Evolutionary conservation across 2,113 vertebrate species (phyloP), one percentile per base, ranked within the genome.

Genomic region (Silurus asotus): DNA sequence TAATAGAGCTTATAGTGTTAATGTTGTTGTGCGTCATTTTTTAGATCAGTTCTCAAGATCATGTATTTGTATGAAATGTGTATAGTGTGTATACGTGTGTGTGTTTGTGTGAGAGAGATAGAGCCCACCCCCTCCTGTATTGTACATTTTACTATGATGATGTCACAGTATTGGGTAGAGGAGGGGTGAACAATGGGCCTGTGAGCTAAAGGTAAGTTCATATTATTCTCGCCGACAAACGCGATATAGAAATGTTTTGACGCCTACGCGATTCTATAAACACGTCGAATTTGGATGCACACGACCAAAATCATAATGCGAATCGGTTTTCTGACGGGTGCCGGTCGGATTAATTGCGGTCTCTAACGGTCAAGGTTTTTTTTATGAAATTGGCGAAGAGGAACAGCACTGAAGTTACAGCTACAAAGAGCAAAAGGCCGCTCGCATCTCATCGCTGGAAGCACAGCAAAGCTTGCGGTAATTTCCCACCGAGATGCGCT

Each of bases 141-240:
- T 95, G 95, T 95, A 95, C 94, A 96, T 95, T 96, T 96, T 95
- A 95, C 95, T 96, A 95, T 95, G 94, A 93, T 97, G 96, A 97
- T 96, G 96, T 97, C 96, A 97, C 96, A 94, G 95, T 95, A 93
- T 93, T 94, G 95, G 94, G 94, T 95, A 95, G 88, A 85, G 91
- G 88, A 89, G 94, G 94, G 95, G 94, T 94, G 96, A 95, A 97
- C 96, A 97, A 96, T 96, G 96, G 96, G 94, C 94, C 89, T 88
- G 93, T 95, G 94, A 94, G 94, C 95, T 94, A 90, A 96, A 97
- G 96, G 96, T 97, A 97, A 97, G 96, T 95, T 94, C 94, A 93
- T 92, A 94, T 94, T 95, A 94, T 94, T 94, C 91, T 93, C 56
- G 89, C 93, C 94, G 96, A 96, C 94, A 96, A 96, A 96, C 94